Evolutionary conservation across 1,140 invertebrate species (phyloP), one percentile per base, ranked within the genome.

Genomic region (Zaprionus kolodkinae): DNA sequence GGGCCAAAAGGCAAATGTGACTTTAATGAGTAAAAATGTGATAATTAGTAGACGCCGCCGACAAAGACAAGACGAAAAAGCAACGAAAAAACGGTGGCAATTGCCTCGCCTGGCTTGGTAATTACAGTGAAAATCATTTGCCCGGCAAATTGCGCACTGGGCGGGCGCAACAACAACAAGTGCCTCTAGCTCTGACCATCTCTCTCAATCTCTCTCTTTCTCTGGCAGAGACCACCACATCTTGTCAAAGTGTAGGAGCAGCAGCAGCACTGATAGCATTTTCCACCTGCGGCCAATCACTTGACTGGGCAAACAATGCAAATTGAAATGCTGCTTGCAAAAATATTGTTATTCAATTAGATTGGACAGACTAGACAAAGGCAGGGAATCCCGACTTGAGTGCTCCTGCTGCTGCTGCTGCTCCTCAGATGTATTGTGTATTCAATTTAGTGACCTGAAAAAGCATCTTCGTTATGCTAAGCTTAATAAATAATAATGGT

Each of bases 21-120:
- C 88, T 89, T 88, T 88, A 88, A 88, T 88, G 85, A 88, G 85
- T 88, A 89, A 85, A 88, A 88, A 88, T 89, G 85, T 89, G 85
- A 88, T 88, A 88, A 90, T 88, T 88, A 88, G 81, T 75, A 76
- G 72, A 79, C 79, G 68, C 85, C 78, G 76, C 81, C 85, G 81
- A 89, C 81, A 89, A 85, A 85, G 79, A 73, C 67, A 48, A 21
- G 15, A 50, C 45, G 11, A 43, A 36, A 63, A 35, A 45, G 21
- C 59, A 68, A 30, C 6, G 56, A 43, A 38, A 54, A 54, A 59
- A 60, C 60, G 76, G 52, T 17, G 38, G 33, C 50, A 52, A 66
- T 67, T 69, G 45, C 61, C 74, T 45, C 40, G 7, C 7, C 10
- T 1, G 40, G 60, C 33, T 54, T 60, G 68, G 71, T 88, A 83